Base-by-base conservation (phyloP, 1,140 invertebrate species). In the Drosophila sp. region DNA sequence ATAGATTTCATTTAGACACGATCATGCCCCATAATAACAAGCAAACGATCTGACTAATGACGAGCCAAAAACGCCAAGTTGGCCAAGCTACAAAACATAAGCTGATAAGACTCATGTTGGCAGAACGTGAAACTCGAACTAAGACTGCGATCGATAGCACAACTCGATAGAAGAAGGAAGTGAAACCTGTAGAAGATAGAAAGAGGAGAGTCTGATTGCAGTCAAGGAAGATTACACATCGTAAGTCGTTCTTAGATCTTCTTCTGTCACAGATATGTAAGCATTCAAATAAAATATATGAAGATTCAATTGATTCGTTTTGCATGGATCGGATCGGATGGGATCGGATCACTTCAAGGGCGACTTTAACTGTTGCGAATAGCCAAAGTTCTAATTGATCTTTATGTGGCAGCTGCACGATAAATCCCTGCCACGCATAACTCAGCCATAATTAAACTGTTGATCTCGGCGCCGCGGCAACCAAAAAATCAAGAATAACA, bases 1-100 rank as follows among this genome's bases (percentile, higher is more conserved):
- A 84, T 82, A 78, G 82, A 86, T 86, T 87, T 86, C 71, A 86
- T 86, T 87, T 82, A 75, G 83, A 87, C 82, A 87, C 82, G 82
- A 87, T 87, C 82, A 89, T 87, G 81, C 63, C 43, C 78, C 82
- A 78, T 86, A 86, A 86, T 75, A 70, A 72, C 72, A 81, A 72
- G 77, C 51, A 71, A 83, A 80, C 62, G 76, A 84, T 72, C 80
- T 76, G 18, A 53, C 72, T 87, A 84, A 84, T 84, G 81, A 87
- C 81, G 56, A 79, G 71, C 72, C 70, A 76, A 76, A 72, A 67
- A 73, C 21, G 59, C 36, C 59, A 77, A 70, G 56, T 76, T 72
- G 61, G 61, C 56, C 56, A 43, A 32, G 58, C 56, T 69, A 57
- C 71, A 82, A 89, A 78, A 54, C 80, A 70, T 87, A 87, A 87